Conservation (phyloP, 1,140 invertebrate species). For the Drosophila baimaii region DNA sequence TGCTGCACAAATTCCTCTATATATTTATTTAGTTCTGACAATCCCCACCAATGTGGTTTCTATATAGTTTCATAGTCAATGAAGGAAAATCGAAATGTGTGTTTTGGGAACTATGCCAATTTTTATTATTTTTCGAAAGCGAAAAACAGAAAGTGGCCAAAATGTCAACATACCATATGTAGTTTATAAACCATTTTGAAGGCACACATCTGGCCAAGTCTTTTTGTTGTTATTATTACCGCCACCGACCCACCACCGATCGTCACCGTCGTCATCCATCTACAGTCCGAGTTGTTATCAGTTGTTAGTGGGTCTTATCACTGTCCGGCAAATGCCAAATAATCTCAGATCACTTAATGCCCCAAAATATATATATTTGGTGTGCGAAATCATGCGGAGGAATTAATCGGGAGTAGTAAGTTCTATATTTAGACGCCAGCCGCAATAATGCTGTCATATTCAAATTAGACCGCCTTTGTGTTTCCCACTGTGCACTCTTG, state of each 20-base stretch:
- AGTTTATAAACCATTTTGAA: slow-evolving; percentile 1
- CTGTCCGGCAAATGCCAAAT: slow-evolving; percentile 20
- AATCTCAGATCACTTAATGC: slow-evolving; percentile 36
- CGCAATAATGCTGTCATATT: slow-evolving; percentile 38
- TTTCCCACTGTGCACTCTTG: slow-evolving; percentile 45
- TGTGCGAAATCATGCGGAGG: slow-evolving; percentile 23
- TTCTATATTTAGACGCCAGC: slow-evolving; percentile 21
- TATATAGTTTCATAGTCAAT: slow-evolving; percentile 10
- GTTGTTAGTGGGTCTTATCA: slow-evolving; percentile 27
- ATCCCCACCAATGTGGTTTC: background rate
- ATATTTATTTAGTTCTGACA: slow-evolving; percentile 21
- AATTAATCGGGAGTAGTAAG: slow-evolving; percentile 45
- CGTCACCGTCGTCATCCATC: slow-evolving; percentile 26
- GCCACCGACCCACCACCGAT: too few relatives aligned
- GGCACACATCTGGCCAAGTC: background rate
- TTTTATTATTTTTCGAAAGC: slow-evolving; percentile 24
- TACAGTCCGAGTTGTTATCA: slow-evolving; percentile 31
- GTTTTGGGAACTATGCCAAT: slow-evolving; percentile 41
- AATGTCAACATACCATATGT: slow-evolving; percentile 23
- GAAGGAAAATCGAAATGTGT: slow-evolving; percentile 14
- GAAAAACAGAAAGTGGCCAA: slow-evolving; percentile 25
- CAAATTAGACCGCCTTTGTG: slow-evolving; percentile 27
- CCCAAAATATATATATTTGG: slow-evolving; percentile 20
- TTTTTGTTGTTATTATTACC: background rate
- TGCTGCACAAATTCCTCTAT: slow-evolving; percentile 13